Evolutionary conservation across 2,113 vertebrate genomes (phyloP).

Genomic region (Oreocharis arfaki): DNA sequence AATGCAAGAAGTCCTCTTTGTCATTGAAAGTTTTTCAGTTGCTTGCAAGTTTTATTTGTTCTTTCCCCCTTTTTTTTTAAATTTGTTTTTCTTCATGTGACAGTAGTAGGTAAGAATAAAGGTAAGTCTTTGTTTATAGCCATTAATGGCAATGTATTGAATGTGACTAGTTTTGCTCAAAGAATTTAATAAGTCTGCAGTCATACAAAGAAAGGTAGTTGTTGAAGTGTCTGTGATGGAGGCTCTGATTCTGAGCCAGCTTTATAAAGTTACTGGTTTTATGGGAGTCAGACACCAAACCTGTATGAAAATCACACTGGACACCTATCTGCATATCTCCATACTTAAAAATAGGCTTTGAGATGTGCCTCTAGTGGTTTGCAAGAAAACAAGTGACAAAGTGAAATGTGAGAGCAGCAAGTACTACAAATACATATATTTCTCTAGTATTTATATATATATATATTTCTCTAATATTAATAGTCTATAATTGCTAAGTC

Average conservation of each 20-base stretch:
- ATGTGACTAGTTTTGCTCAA: neutral
- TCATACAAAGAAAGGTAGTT: neutral
- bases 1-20: neutral
- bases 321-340: neutral
- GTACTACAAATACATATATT: neutral
- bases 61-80: fast-evolving
- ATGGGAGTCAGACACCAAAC: neutral
- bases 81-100: neutral
- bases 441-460: neutral
- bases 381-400: neutral
- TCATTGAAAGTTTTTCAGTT: neutral
- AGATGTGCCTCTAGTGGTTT: neutral
- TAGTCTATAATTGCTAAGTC: neutral
- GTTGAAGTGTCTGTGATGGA: neutral
- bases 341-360: neutral
- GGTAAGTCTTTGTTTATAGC: neutral
- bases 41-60: neutral
- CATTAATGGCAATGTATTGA: neutral
- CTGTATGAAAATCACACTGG: neutral
- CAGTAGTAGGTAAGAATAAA: neutral
- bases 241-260: neutral
- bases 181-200: neutral
- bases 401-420: neutral
- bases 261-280: neutral
- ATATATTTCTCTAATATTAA: neutral